Evolutionary conservation across 2,888 invertebrate species (phyloP), one percentile per base, ranked within the genome.

Genomic region (Actias luna): DNA sequence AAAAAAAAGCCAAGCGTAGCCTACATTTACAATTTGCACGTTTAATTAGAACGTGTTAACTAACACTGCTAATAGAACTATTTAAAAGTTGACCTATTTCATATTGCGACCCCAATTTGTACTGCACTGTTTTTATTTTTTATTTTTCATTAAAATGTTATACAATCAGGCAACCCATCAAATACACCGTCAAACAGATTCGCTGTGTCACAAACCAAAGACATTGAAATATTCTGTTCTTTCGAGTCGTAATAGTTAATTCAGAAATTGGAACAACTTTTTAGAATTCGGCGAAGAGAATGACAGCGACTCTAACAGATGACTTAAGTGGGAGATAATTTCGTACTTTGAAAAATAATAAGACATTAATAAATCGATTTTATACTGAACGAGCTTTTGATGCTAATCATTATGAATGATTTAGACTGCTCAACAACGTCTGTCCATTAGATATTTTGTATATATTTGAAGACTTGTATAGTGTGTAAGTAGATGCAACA

Each of bases 31-130:
- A 80, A 82, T 80, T 78, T 74, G 69, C 68, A 65, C 65, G 80
- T 84, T 84, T 87, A 91, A 92, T 92, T 89, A 85, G 88, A 88
- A 77, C 86, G 84, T 85, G 85, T 84, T 87, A 89, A 89, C 86
- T 85, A 86, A 85, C 82, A 22, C 46, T 76, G 71, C 68, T 82
- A 83, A 82, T 83, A 84, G 81, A 80, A 82, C 84, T 88, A 89
- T 89, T 89, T 89, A 79, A 82, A 82, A 77, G 75, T 63, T 87
- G 92, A 91, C 91, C 92, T 75, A 89, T 87, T 88, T 89, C 75
- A 78, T 66, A 70, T 68, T 70, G 79, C 87, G 92, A 88, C 91
- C 92, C 78, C 73, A 85, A 89, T 92, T 88, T 83, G 86, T 87
- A 84, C 74, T 89, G 85, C 83, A 85, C 71, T 76, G 72, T 76